phyloP scores from a whole-genome alignment of 1,140 invertebrate species.

The Phocides pigmalion region DNA sequence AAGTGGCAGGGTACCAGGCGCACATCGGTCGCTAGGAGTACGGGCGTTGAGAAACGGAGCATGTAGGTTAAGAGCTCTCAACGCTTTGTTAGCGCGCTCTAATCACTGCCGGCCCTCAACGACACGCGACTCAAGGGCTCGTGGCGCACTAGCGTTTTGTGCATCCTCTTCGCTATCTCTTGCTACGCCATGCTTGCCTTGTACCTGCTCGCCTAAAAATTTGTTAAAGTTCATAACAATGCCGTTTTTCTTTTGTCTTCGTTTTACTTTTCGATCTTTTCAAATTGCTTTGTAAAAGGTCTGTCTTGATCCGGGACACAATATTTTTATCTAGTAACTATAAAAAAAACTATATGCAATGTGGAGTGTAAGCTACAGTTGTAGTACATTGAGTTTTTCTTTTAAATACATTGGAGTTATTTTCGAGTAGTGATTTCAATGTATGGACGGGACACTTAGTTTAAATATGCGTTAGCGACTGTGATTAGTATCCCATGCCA shows the following conservation, averaged over 20 bases:
- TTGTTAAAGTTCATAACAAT: constrained; percentile 13
- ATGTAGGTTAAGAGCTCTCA: constrained; percentile 79
- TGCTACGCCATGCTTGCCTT: constrained; percentile 50
- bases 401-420: too few relatives aligned
- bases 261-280: constrained; percentile 2
- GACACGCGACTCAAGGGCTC: constrained; percentile 69
- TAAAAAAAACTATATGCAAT: too few relatives aligned
- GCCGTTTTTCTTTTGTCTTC: constrained; percentile 5
- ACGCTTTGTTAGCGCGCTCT: constrained; percentile 79
- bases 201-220: constrained; percentile 44
- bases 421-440: too few relatives aligned
- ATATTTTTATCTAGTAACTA: too few relatives aligned
- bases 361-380: too few relatives aligned
- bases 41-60: constrained; percentile 72
- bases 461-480: too few relatives aligned
- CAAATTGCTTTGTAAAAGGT: constrained; percentile 4
- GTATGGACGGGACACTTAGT: too few relatives aligned
- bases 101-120: constrained; percentile 76
- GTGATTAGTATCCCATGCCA: too few relatives aligned
- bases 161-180: constrained; percentile 63
- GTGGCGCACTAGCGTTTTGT: constrained; percentile 77
- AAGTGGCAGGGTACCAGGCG: constrained; percentile 58
- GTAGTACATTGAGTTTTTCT: too few relatives aligned
- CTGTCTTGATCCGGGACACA: not conserved
- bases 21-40: constrained; percentile 62